Evolutionary conservation across 2,888 invertebrate species (phyloP), one percentile per base, ranked within the genome.

Genomic region (Adela reaumurella): DNA sequence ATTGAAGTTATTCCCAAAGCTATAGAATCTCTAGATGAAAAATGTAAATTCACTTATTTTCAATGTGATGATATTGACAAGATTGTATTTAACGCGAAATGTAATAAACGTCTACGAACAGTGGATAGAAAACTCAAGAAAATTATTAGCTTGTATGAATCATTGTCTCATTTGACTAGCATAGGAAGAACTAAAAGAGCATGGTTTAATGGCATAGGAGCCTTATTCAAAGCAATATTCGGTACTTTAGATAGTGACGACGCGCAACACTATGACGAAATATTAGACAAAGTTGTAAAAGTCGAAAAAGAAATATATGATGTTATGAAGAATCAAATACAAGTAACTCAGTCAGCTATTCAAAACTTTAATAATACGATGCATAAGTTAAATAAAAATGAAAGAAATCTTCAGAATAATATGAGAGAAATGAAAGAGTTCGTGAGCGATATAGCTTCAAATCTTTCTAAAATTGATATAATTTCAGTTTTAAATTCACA

Each of bases 301-400:
- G 50, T 53, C 43, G 47, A 55, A 48, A 46, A 47, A 28, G 35
- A 53, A 41, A 44, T 51, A 20, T 46, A 49, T 17, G 41, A 45
- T 14, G 19, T 53, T 1, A 41, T 55, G 20, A 53, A 55, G 47
- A 51, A 52, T 16, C 55, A 55, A 50, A 50, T 52, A 5, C 54
- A 55, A 44, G 47, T 53, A 1, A 50, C 53, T 41, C 49, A 49
- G 19, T 49, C 51, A 28, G 52, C 54, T 5, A 55, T 55, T n/a
- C 20, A 14, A 24, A 55, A 53, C 47, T 55, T 55, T 28, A 55
- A 55, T 48, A 35, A 43, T 18, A 55, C 52, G 1, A 51, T 52
- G 10, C 46, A 16, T 17, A 48, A 52, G 18, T 24, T 52, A 24
- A 44, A 51, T 43, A 19, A 51, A 47, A 49, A 50, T 24, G 43